Evolutionary conservation across 2,113 vertebrate genomes (phyloP).

Genomic region (Chinchilla lanigera): DNA sequence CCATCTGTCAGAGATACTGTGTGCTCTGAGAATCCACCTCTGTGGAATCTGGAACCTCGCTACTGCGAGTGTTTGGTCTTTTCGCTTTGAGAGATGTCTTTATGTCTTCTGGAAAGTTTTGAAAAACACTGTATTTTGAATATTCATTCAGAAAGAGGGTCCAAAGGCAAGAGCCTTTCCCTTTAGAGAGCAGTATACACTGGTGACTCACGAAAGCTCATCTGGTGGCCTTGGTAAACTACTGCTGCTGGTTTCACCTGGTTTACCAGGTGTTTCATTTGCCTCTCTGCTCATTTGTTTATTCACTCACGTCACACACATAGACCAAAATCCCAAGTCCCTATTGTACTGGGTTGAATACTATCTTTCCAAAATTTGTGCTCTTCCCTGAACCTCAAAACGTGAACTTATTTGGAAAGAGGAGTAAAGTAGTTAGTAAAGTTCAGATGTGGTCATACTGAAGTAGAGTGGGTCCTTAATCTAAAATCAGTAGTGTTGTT

Average conservation of each 20-base stretch:
- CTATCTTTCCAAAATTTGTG: neutral
- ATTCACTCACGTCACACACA: neutral
- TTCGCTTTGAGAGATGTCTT: neutral
- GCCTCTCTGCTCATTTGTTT: neutral
- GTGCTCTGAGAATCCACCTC: neutral
- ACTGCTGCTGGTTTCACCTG: neutral
- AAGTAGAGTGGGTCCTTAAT: neutral
- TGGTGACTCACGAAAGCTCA: neutral
- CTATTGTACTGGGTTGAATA: neutral
- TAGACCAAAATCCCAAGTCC: neutral
- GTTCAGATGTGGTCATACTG: neutral
- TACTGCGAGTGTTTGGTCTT: rapidly evolving
- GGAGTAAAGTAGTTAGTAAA: neutral
- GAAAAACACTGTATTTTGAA: neutral
- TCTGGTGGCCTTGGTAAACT: neutral
- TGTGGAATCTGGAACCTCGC: neutral
- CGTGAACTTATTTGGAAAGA: neutral
- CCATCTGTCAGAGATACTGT: neutral
- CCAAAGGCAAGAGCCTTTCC: neutral
- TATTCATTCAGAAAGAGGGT: neutral
- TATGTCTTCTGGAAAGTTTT: neutral
- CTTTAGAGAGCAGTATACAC: neutral
- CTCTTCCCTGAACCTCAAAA: neutral
- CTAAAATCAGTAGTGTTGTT: neutral
- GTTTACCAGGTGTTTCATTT: neutral